phyloP scores from a whole-genome alignment of 2,888 invertebrate species.

The Agrochola macilenta region DNA sequence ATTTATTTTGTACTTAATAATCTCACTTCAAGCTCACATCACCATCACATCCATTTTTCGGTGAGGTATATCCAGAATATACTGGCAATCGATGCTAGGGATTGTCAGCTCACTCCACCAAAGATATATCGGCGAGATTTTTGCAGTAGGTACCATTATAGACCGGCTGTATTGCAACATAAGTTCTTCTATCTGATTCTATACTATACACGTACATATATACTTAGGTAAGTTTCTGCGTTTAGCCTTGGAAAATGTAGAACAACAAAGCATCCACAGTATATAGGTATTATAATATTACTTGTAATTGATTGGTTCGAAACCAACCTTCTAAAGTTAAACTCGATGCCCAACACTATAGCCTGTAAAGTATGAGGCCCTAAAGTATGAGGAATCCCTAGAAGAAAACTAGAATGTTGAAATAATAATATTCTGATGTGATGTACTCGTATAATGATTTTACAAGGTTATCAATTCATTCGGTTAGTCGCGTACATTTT shows the following conservation, averaged over 20 bases:
- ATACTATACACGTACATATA: neutral
- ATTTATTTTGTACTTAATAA: neutral
- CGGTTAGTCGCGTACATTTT: neutral
- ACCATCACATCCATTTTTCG: too few species aligned
- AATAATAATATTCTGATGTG: too few species aligned
- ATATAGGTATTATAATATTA: neutral
- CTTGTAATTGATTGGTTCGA: neutral
- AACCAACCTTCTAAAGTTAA: neutral
- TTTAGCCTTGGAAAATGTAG: neutral
- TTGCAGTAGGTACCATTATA: neutral
- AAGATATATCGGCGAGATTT: neutral
- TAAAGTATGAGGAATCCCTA: neutral
- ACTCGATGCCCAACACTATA: neutral
- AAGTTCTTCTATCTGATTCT: neutral
- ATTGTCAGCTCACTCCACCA: neutral
- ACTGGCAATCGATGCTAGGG: too few species aligned
- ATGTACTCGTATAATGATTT: neutral
- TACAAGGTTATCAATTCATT: constrained; percentile 10
- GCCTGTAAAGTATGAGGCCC: too few species aligned
- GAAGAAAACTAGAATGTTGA: neutral
- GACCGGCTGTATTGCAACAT: neutral
- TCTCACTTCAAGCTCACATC: neutral
- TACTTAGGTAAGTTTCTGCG: neutral
- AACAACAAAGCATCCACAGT: neutral
- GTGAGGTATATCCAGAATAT: too few species aligned